These are phyloP conservation scores for Vidua chalybeata DNA, from an alignment of 2,113 vertebrate genomes.

Conservation along the genomic window DNA sequence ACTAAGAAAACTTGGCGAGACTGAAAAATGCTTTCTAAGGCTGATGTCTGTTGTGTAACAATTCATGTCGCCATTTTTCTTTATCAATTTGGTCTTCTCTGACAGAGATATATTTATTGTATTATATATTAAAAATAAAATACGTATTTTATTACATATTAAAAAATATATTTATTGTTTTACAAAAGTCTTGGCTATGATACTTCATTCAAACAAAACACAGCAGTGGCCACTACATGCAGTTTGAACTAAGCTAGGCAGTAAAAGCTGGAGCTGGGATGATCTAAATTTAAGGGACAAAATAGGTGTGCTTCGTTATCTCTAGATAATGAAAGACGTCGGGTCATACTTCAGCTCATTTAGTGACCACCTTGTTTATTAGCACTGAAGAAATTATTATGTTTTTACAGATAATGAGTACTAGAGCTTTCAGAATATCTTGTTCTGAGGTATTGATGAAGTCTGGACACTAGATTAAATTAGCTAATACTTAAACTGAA, in stretches of 20 bases:
- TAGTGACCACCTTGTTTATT: not conserved
- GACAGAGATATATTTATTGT: not conserved
- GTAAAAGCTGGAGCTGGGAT: not conserved
- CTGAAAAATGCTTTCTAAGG: not conserved
- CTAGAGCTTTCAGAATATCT: not conserved
- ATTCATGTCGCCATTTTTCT: not conserved
- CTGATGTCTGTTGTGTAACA: not conserved
- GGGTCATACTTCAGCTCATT: not conserved
- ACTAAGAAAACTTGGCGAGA: not conserved
- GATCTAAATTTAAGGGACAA: not conserved
- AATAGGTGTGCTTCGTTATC: accelerated
- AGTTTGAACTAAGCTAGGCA: not conserved
- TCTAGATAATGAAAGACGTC: not conserved
- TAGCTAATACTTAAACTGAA: not conserved
- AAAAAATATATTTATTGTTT: not conserved
- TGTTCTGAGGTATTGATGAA: not conserved
- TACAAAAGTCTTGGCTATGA: not conserved
- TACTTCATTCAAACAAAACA: not conserved
- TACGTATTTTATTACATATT: too few relatives aligned
- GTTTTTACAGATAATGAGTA: not conserved
- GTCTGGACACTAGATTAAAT: not conserved
- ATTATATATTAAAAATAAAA: too few relatives aligned
- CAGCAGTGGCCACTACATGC: too few relatives aligned
- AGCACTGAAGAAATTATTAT: not conserved
- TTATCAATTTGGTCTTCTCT: not conserved